Conservation (phyloP, 1,140 invertebrate genomes). For the Vollenhovia emeryi region DNA sequence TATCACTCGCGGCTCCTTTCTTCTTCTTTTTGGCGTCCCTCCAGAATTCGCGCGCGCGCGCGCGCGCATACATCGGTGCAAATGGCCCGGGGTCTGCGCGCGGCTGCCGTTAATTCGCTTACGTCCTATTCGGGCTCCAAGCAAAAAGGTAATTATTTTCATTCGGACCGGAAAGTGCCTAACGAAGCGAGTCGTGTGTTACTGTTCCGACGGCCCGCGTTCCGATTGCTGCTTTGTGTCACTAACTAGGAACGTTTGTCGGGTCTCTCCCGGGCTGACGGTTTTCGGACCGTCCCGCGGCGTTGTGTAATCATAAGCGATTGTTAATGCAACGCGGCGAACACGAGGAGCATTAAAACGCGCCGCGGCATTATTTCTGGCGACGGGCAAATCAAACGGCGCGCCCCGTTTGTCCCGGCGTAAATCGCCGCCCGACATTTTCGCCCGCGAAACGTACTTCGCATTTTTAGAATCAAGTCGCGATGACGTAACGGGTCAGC, state of each 20-base stretch:
- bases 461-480: not conserved
- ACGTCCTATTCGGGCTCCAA: slow-evolving; percentile 48
- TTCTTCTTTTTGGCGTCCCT: not conserved
- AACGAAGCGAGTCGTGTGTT: slow-evolving; percentile 68
- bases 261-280: not conserved
- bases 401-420: slow-evolving; percentile 10
- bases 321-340: slow-evolving; percentile 48
- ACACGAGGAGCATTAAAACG: slow-evolving; percentile 31
- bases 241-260: slow-evolving; percentile 66
- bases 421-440: not conserved
- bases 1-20: slow-evolving; percentile 38
- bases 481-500: not conserved
- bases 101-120: slow-evolving; percentile 67
- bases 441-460: not conserved
- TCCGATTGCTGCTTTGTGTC: slow-evolving; percentile 71
- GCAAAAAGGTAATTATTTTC: slow-evolving; percentile 75
- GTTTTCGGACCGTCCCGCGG: slow-evolving; percentile 29
- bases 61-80: slow-evolving; percentile 52
- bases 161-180: slow-evolving; percentile 69
- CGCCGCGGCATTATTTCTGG: slow-evolving; percentile 28
- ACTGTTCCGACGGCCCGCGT: slow-evolving; percentile 51
- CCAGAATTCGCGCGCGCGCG: not conserved
- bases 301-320: slow-evolving; percentile 54
- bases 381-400: slow-evolving; percentile 33
- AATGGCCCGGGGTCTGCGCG: slow-evolving; percentile 33